Evolutionary conservation across 2,797 vertebrate genomes (phyloP), one percentile per base, ranked within the genome.

Genomic region (Loris lydekkerianus): DNA sequence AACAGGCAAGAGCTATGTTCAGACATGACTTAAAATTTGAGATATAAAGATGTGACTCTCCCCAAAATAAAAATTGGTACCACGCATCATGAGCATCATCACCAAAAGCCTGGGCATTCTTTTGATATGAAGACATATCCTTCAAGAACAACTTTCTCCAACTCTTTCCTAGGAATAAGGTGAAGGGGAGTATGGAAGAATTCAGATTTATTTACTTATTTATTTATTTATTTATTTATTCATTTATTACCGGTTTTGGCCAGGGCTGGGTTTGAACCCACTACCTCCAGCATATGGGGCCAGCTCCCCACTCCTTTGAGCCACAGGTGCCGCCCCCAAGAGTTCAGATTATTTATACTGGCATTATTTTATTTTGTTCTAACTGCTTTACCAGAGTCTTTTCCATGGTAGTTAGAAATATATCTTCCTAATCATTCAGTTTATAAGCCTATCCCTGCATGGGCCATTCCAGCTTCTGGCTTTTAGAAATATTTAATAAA

Each of bases 401-500:
- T 4, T 7, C n/a, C 29, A 34, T 37, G 53, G 14, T 65, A 49
- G 4, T 25, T 86, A 93, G 34, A 60, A 4, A 27, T 70, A 0
- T 15, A 5, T 40, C 49, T 60, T 89, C 37, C 43, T 58, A 84
- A 72, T n/a, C 60, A 69, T 43, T 86, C 73, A 14, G 60, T 63
- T 31, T 43, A 1, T n/a, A 77, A 18, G 25, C 53, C n/a, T 60
- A 76, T 86, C 61, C 86, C 10, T 83, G 31, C 7, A 18, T n/a
- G 53, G 73, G 46, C 31, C 46, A 53, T 40, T 82, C n/a, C 2
- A 46, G 34, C n/a, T 91, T 78, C 56, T 53, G 69, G 58, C 49
- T 93, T 86, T 86, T 83, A 89, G 89, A 86, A 87, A 37, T 80
- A 95, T 20, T 58, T 76, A 60, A 76, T 70, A 89, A 92, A 89